Evolutionary conservation across 2,888 invertebrate species (phyloP).

Genomic region (Mimumesa dahlbomi): DNA sequence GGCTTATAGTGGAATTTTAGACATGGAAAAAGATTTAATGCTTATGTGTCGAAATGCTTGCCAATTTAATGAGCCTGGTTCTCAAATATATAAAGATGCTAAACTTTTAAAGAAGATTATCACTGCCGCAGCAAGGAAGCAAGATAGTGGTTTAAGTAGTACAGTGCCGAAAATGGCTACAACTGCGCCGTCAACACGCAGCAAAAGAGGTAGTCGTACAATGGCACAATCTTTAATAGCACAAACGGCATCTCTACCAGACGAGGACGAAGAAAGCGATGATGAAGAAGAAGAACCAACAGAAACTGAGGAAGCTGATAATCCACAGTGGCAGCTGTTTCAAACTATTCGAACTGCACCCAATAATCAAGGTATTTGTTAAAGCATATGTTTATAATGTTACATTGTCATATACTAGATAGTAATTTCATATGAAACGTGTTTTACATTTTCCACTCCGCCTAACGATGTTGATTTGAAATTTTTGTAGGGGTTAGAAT

Average conservation of each 20-base stretch:
- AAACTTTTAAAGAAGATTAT: conserved; percentile 91
- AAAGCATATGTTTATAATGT: neutral
- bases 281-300: conserved; percentile 84
- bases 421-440: neutral
- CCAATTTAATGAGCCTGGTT: conserved; percentile 97
- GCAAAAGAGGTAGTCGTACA: conserved; percentile 76
- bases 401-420: neutral
- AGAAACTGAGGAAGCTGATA: conserved; percentile 82
- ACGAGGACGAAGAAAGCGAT: conserved; percentile 85
- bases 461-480: neutral
- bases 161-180: conserved; percentile 68
- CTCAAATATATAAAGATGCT: conserved; percentile 97
- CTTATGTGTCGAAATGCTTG: conserved; percentile 97
- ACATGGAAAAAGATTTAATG: conserved; percentile 94
- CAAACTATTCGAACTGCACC: conserved; percentile 88
- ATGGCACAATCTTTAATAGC: conserved; percentile 82
- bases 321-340: conserved; percentile 95
- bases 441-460: neutral
- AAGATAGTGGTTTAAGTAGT: conserved; percentile 68
- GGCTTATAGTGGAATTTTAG: conserved; percentile 88
- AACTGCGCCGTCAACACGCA: conserved; percentile 75
- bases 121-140: conserved; percentile 76
- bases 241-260: conserved; percentile 83
- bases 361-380: conserved; percentile 80
- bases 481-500: conserved; percentile 86